Evolutionary conservation across 1,140 invertebrate species (phyloP).

Genomic region (Zaprionus capensis): DNA sequence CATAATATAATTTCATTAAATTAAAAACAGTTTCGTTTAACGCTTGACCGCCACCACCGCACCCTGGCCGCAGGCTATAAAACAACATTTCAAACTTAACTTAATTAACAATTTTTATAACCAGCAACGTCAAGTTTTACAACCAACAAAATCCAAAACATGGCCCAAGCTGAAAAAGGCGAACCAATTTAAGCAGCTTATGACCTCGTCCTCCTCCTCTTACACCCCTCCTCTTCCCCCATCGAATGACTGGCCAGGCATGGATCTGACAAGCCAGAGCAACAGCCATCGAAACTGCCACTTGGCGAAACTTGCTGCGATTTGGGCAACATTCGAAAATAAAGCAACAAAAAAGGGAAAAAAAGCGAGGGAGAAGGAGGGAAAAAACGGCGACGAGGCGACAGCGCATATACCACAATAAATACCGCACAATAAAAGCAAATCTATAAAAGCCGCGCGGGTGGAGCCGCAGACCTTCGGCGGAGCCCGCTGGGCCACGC

Average conservation of each 20-base stretch:
- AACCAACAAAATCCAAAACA: slow-evolving; percentile 46
- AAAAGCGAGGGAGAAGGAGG: slow-evolving; percentile 23
- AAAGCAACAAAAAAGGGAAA: not conserved
- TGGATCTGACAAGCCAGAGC: slow-evolving; percentile 8
- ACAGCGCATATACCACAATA: slow-evolving; percentile 60
- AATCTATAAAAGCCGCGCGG: slow-evolving; percentile 55
- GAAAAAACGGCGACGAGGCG: slow-evolving; percentile 3
- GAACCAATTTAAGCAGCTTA: slow-evolving; percentile 68
- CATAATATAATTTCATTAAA: not conserved
- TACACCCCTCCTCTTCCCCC: not conserved
- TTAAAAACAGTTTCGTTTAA: slow-evolving; percentile 7
- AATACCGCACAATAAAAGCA: slow-evolving; percentile 75
- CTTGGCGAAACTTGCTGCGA: slow-evolving; percentile 36
- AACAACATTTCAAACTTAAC: slow-evolving; percentile 70
- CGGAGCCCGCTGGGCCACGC: slow-evolving; percentile 8
- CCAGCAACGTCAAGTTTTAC: slow-evolving; percentile 32
- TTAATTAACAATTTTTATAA: slow-evolving; percentile 75
- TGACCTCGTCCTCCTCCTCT: slow-evolving; percentile 14
- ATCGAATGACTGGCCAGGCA: not conserved
- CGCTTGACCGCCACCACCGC: not conserved
- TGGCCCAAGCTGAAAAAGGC: slow-evolving; percentile 44
- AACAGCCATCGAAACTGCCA: slow-evolving; percentile 25
- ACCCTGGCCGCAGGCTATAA: slow-evolving; percentile 43
- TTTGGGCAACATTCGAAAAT: slow-evolving; percentile 7
- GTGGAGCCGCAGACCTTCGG: not conserved